Evolutionary conservation across 2,113 vertebrate genomes (phyloP).

Genomic region (Ptilorrhoa leucosticta): DNA sequence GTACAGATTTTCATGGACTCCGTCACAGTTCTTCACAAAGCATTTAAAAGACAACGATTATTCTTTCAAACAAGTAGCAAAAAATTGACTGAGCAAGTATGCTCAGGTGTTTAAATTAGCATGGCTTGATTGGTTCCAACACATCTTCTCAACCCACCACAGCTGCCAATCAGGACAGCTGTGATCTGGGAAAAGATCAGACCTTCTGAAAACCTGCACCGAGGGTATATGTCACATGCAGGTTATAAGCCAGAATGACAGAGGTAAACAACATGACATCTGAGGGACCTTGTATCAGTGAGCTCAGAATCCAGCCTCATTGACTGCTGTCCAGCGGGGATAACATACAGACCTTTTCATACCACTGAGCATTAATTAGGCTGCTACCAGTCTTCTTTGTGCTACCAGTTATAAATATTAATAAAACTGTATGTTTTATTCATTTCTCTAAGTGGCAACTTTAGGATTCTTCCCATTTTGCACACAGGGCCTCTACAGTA

Average conservation of each 20-base stretch:
- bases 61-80: not conserved
- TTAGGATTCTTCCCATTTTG: not conserved
- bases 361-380: conserved; percentile 14
- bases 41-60: not conserved
- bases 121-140: not conserved
- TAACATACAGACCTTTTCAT: not conserved
- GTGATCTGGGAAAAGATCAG: not conserved
- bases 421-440: not conserved
- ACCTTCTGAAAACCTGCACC: not conserved
- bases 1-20: not conserved
- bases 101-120: not conserved
- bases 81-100: not conserved
- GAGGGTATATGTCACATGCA: not conserved
- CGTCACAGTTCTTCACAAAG: not conserved
- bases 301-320: not conserved
- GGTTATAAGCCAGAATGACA: not conserved
- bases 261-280: not conserved
- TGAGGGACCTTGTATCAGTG: not conserved
- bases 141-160: not conserved
- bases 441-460: not conserved
- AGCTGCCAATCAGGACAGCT: not conserved
- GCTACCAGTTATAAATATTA: conserved; percentile 30
- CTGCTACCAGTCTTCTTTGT: not conserved
- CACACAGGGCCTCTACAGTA: not conserved
- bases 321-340: not conserved